A percentile compares a stretch with the other conserved stretches of the same genome.
Conservation (phyloP, 2,113 vertebrate genomes). For the Camelus dromedarius region DNA sequence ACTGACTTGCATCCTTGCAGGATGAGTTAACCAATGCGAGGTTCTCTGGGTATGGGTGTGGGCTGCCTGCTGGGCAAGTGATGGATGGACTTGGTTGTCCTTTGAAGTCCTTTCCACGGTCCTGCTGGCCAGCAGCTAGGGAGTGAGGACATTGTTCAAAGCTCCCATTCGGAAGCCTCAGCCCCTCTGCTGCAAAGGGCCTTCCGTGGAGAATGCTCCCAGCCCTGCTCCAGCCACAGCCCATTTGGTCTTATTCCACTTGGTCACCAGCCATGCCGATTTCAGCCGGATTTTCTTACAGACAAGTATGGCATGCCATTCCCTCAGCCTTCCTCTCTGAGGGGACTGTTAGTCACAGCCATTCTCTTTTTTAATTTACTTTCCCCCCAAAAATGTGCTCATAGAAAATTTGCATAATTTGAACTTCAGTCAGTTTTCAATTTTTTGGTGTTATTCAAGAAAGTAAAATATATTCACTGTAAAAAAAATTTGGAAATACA, state of each 20-base stretch:
- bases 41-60: neutral
- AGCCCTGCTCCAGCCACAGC: neutral
- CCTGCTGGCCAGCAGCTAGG: neutral
- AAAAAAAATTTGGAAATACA: neutral
- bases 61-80: neutral
- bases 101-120: slow-evolving; percentile 34
- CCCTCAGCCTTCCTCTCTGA: neutral
- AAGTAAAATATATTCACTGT: neutral
- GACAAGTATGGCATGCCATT: neutral
- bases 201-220: fast-evolving
- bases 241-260: neutral
- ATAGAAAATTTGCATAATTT: slow-evolving; percentile 1
- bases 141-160: neutral
- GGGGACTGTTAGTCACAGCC: neutral
- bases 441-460: neutral
- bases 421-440: slow-evolving; percentile 26
- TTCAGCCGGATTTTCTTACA: neutral
- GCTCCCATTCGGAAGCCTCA: neutral
- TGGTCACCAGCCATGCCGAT: neutral
- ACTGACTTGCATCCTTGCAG: neutral
- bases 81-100: neutral
- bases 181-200: neutral
- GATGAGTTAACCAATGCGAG: neutral
- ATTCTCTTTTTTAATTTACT: neutral
- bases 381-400: neutral